Conservation (phyloP, 1,140 invertebrate species). For the Formica selysi region DNA sequence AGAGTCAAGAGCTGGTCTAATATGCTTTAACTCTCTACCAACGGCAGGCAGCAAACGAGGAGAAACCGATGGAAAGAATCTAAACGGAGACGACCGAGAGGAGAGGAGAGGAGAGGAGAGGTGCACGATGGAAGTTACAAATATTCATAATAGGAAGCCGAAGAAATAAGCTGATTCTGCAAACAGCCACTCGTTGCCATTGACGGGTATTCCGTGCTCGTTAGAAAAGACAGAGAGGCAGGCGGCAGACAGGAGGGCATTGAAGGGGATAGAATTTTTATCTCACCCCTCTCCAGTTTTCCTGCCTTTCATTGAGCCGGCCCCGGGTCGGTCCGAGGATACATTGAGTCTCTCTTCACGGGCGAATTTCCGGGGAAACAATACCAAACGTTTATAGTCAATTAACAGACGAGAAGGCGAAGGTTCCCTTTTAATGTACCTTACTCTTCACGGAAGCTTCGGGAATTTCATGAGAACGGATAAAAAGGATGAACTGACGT, state of each 20-base stretch:
- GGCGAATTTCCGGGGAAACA: slow-evolving; percentile 75
- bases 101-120: slow-evolving; percentile 11
- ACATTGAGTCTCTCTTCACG: slow-evolving; percentile 62
- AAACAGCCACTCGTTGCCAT: slow-evolving; percentile 73
- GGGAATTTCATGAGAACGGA: slow-evolving; percentile 36
- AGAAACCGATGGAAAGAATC: background rate
- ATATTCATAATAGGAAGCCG: slow-evolving; percentile 76
- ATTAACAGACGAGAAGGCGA: slow-evolving; percentile 74
- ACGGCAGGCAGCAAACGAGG: slow-evolving; percentile 32
- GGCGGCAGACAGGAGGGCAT: background rate
- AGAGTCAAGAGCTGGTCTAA: slow-evolving; percentile 78
- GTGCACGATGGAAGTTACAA: slow-evolving; percentile 59
- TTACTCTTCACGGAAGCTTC: slow-evolving; percentile 64
- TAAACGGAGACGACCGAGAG: background rate
- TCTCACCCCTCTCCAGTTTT: slow-evolving; percentile 31
- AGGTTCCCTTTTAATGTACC: slow-evolving; percentile 69
- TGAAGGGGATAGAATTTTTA: slow-evolving; percentile 41
- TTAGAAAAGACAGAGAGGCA: slow-evolving; percentile 64
- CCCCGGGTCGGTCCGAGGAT: slow-evolving; percentile 35
- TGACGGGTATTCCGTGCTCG: slow-evolving; percentile 58
- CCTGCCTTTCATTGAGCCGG: slow-evolving; percentile 46
- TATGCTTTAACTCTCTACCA: slow-evolving; percentile 76
- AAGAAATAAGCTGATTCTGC: slow-evolving; percentile 80
- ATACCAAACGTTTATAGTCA: slow-evolving; percentile 81
- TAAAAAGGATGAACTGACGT: slow-evolving; percentile 42